phyloP scores from a whole-genome alignment of 2,113 vertebrate species.

The Paramisgurnus dabryanus region DNA sequence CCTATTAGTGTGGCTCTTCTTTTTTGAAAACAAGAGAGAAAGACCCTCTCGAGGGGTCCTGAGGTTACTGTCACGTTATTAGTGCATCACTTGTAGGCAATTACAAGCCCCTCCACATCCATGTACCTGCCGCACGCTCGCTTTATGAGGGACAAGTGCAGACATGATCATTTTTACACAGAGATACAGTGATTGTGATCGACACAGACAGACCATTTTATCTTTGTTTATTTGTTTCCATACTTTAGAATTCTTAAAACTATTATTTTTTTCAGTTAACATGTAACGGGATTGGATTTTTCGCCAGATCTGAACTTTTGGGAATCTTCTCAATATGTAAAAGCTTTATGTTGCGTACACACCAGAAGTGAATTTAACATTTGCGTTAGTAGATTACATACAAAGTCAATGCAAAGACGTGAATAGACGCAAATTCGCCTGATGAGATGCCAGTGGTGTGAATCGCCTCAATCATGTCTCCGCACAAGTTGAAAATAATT shows the following conservation, averaged over 20 bases:
- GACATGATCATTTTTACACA: slow-evolving; percentile 30
- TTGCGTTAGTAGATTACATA: too few relatives aligned
- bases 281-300: neutral
- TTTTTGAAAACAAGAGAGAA: slow-evolving; percentile 54
- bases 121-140: slow-evolving; percentile 52
- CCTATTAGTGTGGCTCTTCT: slow-evolving; percentile 49
- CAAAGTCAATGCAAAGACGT: too few relatives aligned
- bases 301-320: too few relatives aligned
- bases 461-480: too few relatives aligned
- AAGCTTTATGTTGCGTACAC: neutral
- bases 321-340: neutral
- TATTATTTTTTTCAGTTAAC: neutral
- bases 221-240: slow-evolving; percentile 42
- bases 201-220: neutral
- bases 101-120: slow-evolving; percentile 55
- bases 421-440: too few relatives aligned
- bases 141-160: slow-evolving; percentile 45
- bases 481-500: too few relatives aligned
- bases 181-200: slow-evolving; percentile 29
- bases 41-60: slow-evolving; percentile 55
- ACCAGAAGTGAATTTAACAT: too few relatives aligned
- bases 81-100: slow-evolving; percentile 63
- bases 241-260: neutral
- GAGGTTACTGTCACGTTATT: slow-evolving; percentile 65
- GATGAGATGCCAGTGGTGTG: too few relatives aligned